Base-by-base conservation (phyloP, 2,888 invertebrate genomes). In the Cremastobaeus sp. region DNA sequence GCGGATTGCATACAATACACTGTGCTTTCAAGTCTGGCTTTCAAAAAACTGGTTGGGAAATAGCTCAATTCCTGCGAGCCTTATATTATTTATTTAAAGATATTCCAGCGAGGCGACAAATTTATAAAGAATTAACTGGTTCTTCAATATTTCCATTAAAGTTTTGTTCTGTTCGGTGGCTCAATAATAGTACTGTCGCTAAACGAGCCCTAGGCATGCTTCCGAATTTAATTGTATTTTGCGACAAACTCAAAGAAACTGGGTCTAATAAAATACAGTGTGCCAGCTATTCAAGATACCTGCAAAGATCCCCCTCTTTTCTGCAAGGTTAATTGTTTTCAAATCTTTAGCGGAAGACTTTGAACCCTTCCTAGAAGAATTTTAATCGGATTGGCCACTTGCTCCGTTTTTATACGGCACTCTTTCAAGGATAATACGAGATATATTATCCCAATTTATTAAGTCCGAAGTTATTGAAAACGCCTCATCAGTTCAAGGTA, bases 141-240 rank as follows among this genome's bases (percentile, higher is more conserved):
- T 76, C 60, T 17, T 14, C 28, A 35, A 78, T n/a, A 32, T 78
- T 82, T 55, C 83, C 82, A 3, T 39, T 79, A 18, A 83, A 84
- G 57, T 84, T 78, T 45, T 80, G 78, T 45, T 60, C 74, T 5
- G 55, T 77, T 2, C 54, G 80, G 28, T 81, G 81, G 80, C 52
- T 82, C n/a, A 77, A 81, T 48, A 81, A 79, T 57, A 72, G 15
- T 30, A 12, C n/a, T 11, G 74, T 76, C 14, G 76, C 72, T 28
- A 25, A 76, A 35, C 65, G 76, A 60, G 78, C 77, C 17, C 8
- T 74, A 5, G 45, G 65, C n/a, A 74, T 80, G 41, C 43, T 77
- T 17, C 70, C 73, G 68, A 30, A 12, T 77, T 14, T 21, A 28
- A 52, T 68, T 69, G 35, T 77, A 76, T 60, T 37, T 78, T 1